Conservation (phyloP, 37 sponge, comb jelly and placozoan genomes). For the Chondrilla cf. caribensis region DNA sequence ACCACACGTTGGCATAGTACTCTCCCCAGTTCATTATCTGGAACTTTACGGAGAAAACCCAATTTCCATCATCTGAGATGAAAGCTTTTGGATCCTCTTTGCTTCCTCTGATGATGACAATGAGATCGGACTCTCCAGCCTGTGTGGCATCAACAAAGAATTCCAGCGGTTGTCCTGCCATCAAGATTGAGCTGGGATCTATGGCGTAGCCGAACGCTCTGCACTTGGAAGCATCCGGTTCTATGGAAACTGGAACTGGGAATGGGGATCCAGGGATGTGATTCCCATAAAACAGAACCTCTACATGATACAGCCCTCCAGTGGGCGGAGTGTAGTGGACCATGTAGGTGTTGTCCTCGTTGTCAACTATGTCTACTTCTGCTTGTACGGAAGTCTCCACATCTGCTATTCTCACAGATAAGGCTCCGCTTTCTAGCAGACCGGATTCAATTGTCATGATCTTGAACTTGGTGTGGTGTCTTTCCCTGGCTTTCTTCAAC, state of each 20-base stretch:
- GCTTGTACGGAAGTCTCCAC: conserved; percentile 32
- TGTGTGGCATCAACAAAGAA: conserved; percentile 75
- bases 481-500: conserved; percentile 62
- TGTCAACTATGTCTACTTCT: conserved; percentile 56
- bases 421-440: conserved; percentile 50
- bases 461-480: conserved; percentile 47
- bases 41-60: conserved; percentile 66
- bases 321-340: conserved; percentile 56
- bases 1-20: conserved; percentile 72
- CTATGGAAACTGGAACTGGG: conserved; percentile 52
- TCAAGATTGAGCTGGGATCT: conserved; percentile 38
- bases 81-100: conserved; percentile 57
- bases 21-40: conserved; percentile 66
- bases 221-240: conserved; percentile 78
- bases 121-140: conserved; percentile 70
- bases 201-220: conserved; percentile 59
- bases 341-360: conserved; percentile 69
- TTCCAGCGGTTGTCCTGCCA: conserved; percentile 65
- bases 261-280: conserved; percentile 88
- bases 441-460: conserved; percentile 69
- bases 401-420: conserved; percentile 64
- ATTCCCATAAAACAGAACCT: conserved; percentile 52
- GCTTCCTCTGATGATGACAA: conserved; percentile 66
- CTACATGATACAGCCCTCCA: conserved; percentile 60
- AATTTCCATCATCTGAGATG: conserved; percentile 67